phyloP scores from a whole-genome alignment of 2,113 vertebrate species.

The Callopanchax toddi region DNA sequence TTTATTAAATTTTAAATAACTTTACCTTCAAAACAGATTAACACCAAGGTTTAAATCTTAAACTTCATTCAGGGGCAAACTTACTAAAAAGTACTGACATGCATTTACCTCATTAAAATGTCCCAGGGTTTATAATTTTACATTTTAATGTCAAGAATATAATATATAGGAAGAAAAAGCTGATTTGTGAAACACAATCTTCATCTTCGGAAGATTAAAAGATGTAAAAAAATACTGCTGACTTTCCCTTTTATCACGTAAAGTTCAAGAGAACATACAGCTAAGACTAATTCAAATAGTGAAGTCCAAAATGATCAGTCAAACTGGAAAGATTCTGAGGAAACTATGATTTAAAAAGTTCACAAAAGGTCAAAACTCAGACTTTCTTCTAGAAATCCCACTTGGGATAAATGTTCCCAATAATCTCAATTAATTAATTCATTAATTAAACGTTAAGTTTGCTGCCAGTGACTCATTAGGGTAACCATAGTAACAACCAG shows the following conservation, averaged over 20 bases:
- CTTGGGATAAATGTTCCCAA: not conserved
- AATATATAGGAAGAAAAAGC: not conserved
- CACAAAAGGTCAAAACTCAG: too few species aligned
- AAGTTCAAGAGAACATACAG: too few species aligned
- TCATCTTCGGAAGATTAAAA: not conserved
- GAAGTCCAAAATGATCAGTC: too few species aligned
- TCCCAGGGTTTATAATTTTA: not conserved
- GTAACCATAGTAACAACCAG: too few species aligned
- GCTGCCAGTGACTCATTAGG: too few species aligned
- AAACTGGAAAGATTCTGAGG: too few species aligned
- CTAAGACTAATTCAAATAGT: too few species aligned
- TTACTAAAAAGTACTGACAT: slow-evolving; percentile 1
- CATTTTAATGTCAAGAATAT: not conserved
- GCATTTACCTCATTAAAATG: not conserved
- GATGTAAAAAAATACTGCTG: not conserved
- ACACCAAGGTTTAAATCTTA: not conserved
- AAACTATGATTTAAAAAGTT: too few species aligned
- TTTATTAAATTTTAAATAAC: not conserved
- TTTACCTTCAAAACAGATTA: slow-evolving; percentile 9
- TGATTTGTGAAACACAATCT: not conserved
- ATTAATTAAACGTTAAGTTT: too few species aligned
- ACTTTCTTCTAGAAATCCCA: too few species aligned
- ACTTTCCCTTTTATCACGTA: too few species aligned
- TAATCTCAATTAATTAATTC: too few species aligned
- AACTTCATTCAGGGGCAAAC: not conserved